Percentiles rank a stretch among this genome's conserved stretches.
Evolutionary conservation across 1,140 invertebrate species (phyloP).

Genomic region (Neomicropteryx cornuta): DNA sequence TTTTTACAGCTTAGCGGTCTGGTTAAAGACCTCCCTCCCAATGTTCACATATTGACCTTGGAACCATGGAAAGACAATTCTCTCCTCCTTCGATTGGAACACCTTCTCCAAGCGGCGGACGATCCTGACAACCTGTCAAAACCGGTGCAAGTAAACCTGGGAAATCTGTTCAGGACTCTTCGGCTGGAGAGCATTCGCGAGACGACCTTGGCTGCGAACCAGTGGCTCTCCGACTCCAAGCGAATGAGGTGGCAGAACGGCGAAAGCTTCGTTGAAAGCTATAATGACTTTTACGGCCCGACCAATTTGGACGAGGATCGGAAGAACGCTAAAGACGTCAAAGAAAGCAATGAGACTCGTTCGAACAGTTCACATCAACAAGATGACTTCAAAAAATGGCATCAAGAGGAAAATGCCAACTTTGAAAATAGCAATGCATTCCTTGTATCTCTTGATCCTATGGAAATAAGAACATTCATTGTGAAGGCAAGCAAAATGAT

Average conservation of each 20-base stretch:
- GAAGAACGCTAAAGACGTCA: too few relatives aligned
- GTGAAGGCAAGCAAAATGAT: too few relatives aligned
- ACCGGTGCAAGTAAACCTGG: conserved; percentile 20
- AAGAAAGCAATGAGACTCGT: too few relatives aligned
- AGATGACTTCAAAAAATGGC: too few relatives aligned
- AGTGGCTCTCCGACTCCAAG: conserved; percentile 35
- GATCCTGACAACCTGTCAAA: conserved; percentile 30
- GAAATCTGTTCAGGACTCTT: conserved; percentile 42
- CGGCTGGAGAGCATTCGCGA: conserved; percentile 46
- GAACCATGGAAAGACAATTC: conserved; percentile 62
- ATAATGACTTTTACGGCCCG: conserved; percentile 19
- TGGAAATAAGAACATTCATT: too few relatives aligned
- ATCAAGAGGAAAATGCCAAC: too few relatives aligned
- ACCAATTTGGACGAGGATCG: too few relatives aligned
- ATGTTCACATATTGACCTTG: conserved; percentile 80
- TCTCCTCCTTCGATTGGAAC: conserved; percentile 74
- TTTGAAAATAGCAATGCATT: too few relatives aligned
- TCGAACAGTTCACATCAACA: too few relatives aligned
- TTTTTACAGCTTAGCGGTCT: too few relatives aligned
- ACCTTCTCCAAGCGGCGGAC: conserved; percentile 68
- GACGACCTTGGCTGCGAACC: conserved; percentile 57
- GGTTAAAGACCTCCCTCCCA: conserved; percentile 69
- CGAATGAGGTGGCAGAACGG: conserved; percentile 36
- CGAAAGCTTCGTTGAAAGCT: conserved; percentile 17
- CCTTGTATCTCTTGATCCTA: too few relatives aligned